These are phyloP conservation scores for Plebejus anna DNA, from an alignment of 2,888 invertebrate species.

Conservation along the genomic window DNA sequence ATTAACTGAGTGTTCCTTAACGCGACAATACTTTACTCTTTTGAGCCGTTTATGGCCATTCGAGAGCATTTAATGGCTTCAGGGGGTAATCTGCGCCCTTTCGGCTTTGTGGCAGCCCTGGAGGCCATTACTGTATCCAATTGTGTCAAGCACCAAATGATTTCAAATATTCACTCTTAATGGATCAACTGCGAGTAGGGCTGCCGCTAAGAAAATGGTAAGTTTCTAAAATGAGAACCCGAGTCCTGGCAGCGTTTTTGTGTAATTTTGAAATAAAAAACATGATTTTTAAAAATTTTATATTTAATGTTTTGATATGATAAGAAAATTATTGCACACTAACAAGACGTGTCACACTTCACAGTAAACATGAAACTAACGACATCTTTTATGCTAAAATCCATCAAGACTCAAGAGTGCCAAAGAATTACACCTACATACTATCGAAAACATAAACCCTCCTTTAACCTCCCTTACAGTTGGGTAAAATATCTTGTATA, in stretches of 20 bases:
- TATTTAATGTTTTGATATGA: too few relatives aligned
- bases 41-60: slow-evolving; percentile 5
- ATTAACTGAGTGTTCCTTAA: slow-evolving; percentile 4
- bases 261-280: too few relatives aligned
- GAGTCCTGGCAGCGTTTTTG: too few relatives aligned
- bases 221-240: background rate
- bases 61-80: background rate
- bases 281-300: too few relatives aligned
- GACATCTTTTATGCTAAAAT: background rate
- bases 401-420: too few relatives aligned
- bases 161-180: slow-evolving; percentile 21
- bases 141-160: slow-evolving; percentile 19
- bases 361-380: too few relatives aligned
- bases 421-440: too few relatives aligned
- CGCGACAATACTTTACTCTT: slow-evolving; percentile 1
- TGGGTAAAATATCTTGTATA: too few relatives aligned
- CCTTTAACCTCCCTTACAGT: too few relatives aligned
- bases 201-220: background rate
- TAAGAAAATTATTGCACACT: too few relatives aligned
- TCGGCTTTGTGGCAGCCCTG: slow-evolving; percentile 13
- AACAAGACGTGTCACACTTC: too few relatives aligned
- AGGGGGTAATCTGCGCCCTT: slow-evolving; percentile 18
- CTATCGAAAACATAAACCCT: too few relatives aligned
- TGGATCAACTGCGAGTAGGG: background rate
- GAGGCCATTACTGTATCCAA: slow-evolving; percentile 24